A percentile compares a stretch with the other conserved stretches of the same genome.
phyloP scores from a whole-genome alignment of 2,888 invertebrate species.

The Galerucella calmariensis region DNA sequence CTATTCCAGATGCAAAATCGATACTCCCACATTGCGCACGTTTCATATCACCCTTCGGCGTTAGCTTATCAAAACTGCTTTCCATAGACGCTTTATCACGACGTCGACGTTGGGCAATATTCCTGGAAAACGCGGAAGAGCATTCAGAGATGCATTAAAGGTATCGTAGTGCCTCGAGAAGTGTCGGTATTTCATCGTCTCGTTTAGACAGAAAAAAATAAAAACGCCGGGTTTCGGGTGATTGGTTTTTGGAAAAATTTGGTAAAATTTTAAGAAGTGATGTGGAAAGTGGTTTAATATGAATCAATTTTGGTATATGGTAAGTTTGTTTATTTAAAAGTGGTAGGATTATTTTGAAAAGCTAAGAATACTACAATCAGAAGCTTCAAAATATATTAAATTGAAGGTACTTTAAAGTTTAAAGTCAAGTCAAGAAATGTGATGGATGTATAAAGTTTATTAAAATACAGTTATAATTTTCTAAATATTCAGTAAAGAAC shows the following conservation, averaged over 20 bases:
- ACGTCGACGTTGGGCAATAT: conserved; percentile 39
- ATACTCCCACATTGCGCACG: conserved; percentile 44
- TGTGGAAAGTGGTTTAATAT: conserved; percentile 8
- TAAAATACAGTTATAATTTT: no score
- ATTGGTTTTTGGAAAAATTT: neutral
- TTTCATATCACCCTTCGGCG: conserved; percentile 30
- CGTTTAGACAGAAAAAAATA: neutral
- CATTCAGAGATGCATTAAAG: conserved; percentile 31
- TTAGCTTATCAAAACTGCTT: conserved; percentile 50
- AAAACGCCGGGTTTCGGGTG: conserved; percentile 26
- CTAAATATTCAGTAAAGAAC: no score
- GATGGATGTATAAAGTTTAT: no score
- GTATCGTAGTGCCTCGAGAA: neutral
- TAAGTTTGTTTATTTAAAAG: neutral
- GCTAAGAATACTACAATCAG: no score
- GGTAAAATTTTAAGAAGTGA: neutral
- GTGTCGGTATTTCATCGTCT: conserved; percentile 14
- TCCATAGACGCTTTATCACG: conserved; percentile 51
- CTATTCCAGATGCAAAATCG: conserved; percentile 43
- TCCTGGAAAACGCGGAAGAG: conserved; percentile 39
- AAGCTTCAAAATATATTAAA: no score
- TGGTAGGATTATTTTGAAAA: neutral
- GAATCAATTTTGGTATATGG: neutral
- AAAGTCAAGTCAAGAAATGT: no score
- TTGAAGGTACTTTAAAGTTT: no score